These are phyloP conservation scores for Pheosia tremula DNA, from an alignment of 2,888 invertebrate genomes.

Conservation along the genomic window DNA sequence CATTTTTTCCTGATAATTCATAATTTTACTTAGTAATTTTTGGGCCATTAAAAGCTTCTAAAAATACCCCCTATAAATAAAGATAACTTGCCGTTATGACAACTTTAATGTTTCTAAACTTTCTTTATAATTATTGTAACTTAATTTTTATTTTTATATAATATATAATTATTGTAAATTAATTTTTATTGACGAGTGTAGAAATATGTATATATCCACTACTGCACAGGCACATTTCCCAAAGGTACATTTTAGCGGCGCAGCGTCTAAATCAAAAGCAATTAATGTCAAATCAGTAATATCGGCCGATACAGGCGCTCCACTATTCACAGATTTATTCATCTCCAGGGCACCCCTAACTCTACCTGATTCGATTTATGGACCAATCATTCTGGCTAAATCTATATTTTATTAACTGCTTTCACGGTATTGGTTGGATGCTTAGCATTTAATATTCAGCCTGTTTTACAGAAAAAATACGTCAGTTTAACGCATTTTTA, in stretches of 20 bases:
- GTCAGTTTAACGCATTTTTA: too few species aligned
- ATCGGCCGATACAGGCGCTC: conserved; percentile 58
- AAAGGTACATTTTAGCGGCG: conserved; percentile 57
- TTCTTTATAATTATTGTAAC: too few species aligned
- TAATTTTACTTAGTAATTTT: too few species aligned
- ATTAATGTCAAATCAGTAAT: conserved; percentile 76
- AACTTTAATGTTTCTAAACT: too few species aligned
- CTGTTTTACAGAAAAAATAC: too few species aligned
- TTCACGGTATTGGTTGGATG: background rate
- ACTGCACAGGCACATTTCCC: conserved; percentile 23
- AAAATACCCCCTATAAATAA: too few species aligned
- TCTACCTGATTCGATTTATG: conserved; percentile 43
- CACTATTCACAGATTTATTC: conserved; percentile 66
- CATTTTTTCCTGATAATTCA: too few species aligned
- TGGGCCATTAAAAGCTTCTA: too few species aligned
- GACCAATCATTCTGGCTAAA: conserved; percentile 38
- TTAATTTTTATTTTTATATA: too few species aligned
- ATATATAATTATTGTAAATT: too few species aligned
- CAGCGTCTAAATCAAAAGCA: conserved; percentile 65
- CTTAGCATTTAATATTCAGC: background rate
- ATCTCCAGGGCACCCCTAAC: conserved; percentile 41
- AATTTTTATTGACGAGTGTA: too few species aligned
- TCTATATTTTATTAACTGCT: conserved; percentile 8
- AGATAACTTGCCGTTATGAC: too few species aligned
- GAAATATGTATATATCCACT: conserved; percentile 1